Evolutionary conservation across 2,113 vertebrate genomes (phyloP).

Genomic region (Morone chrysops): DNA sequence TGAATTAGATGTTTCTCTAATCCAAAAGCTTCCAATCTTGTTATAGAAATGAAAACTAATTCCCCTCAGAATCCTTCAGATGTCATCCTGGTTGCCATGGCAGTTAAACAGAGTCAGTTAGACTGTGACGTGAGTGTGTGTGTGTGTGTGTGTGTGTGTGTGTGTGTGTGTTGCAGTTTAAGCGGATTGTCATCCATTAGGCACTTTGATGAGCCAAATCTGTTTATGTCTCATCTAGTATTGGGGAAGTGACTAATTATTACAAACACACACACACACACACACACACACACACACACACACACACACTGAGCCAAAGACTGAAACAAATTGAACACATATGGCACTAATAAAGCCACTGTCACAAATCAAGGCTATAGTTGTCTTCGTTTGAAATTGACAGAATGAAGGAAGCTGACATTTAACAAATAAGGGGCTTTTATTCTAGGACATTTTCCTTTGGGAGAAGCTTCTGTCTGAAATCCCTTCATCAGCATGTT

Average conservation of each 20-base stretch:
- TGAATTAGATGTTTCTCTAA: constrained; percentile 34
- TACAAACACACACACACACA: neutral
- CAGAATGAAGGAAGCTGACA: neutral
- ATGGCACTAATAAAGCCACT: constrained; percentile 14
- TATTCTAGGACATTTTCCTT: neutral
- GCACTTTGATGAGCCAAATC: constrained; percentile 62
- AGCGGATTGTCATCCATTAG: constrained; percentile 75
- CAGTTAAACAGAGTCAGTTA: constrained; percentile 43
- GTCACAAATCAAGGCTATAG: constrained; percentile 2
- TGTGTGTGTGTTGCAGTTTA: constrained; percentile 35
- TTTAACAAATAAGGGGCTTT: constrained; percentile 12
- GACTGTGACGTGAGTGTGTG: neutral
- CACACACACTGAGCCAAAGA: neutral
- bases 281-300: neutral
- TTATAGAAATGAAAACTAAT: constrained; percentile 42
- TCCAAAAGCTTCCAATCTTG: constrained; percentile 31
- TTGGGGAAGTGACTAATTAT: constrained; percentile 57
- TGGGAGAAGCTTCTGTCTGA: constrained; percentile 9
- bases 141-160: neutral
- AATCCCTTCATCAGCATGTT: constrained; percentile 22
- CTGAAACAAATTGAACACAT: constrained; percentile 20
- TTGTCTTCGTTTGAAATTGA: neutral
- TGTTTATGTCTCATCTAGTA: constrained; percentile 41
- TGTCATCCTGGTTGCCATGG: constrained; percentile 66
- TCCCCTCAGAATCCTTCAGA: constrained; percentile 33